Percentiles rank a stretch among this genome's conserved stretches.
These are phyloP conservation scores for Rhamphomyia laevipes DNA, from an alignment of 2,888 invertebrate species.

Conservation along the genomic window DNA sequence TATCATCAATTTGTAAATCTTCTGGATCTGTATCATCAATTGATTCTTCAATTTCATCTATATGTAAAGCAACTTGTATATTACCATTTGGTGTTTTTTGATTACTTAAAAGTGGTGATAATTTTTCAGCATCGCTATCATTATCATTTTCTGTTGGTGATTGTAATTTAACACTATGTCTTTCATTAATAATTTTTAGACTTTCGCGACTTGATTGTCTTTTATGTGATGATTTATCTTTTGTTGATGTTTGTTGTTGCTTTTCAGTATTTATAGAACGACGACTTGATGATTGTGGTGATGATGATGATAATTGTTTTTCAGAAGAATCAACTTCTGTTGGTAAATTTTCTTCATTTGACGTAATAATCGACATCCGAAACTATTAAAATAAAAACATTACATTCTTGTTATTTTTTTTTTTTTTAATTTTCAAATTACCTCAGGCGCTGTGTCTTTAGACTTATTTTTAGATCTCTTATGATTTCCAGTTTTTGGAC, in stretches of 20 bases:
- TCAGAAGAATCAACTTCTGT: slow-evolving; percentile 26
- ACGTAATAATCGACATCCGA: slow-evolving; percentile 59
- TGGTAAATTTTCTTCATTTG: slow-evolving; percentile 42
- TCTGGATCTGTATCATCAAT: slow-evolving; percentile 52
- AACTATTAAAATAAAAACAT: slow-evolving; percentile 39
- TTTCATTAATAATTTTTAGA: slow-evolving; percentile 50
- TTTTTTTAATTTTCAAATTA: background rate
- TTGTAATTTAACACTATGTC: slow-evolving; percentile 27
- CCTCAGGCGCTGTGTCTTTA: slow-evolving; percentile 17
- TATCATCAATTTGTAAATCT: slow-evolving; percentile 16
- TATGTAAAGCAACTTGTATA: slow-evolving; percentile 26
- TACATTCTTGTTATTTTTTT: too few species aligned
- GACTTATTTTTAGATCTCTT: slow-evolving; percentile 30
- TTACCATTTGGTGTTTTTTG: slow-evolving; percentile 9
- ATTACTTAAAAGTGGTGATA: slow-evolving; percentile 54
- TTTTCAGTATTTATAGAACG: background rate
- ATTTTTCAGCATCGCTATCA: slow-evolving; percentile 72
- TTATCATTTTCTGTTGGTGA: slow-evolving; percentile 34
- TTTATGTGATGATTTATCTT: slow-evolving; percentile 30
- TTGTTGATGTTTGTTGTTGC: slow-evolving; percentile 8
- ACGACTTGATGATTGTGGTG: background rate
- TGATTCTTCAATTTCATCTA: slow-evolving; percentile 43
- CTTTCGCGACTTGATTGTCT: slow-evolving; percentile 40
- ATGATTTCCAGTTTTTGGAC: slow-evolving; percentile 26
- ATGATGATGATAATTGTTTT: slow-evolving; percentile 34